phyloP scores from a whole-genome alignment of 2,797 vertebrate species.

The Mastacembelus armatus region DNA sequence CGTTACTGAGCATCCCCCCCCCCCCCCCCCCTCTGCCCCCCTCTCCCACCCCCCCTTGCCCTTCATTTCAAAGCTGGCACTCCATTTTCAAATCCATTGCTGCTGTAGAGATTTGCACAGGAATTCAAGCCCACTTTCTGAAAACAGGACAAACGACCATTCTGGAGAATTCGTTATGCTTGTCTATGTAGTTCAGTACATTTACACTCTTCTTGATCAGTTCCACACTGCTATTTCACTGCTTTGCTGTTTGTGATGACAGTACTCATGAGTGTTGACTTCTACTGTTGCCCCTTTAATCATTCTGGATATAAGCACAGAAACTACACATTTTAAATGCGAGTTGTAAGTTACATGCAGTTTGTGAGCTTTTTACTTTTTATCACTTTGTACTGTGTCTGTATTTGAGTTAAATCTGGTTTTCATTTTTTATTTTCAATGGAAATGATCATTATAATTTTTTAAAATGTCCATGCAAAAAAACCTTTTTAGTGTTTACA shows the following conservation, averaged over 20 bases:
- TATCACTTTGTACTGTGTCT: too few relatives aligned
- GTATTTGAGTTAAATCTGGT: neutral
- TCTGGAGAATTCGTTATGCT: slow-evolving; percentile 77
- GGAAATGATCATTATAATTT: slow-evolving; percentile 17
- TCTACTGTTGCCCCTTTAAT: slow-evolving; percentile 38
- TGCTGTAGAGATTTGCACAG: slow-evolving; percentile 73
- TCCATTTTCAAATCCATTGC: slow-evolving; percentile 74
- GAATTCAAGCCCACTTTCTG: slow-evolving; percentile 71
- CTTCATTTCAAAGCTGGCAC: too few relatives aligned
- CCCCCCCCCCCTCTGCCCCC: slow-evolving; percentile 65
- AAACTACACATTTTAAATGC: slow-evolving; percentile 20
- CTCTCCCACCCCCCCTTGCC: too few relatives aligned
- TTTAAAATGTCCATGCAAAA: slow-evolving; percentile 1
- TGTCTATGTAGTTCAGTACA: slow-evolving; percentile 53
- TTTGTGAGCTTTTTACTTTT: slow-evolving; percentile 17
- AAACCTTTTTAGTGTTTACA: neutral
- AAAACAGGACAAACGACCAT: slow-evolving; percentile 72
- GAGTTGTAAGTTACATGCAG: neutral
- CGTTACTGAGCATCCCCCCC: slow-evolving; percentile 81
- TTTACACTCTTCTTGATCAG: slow-evolving; percentile 38
- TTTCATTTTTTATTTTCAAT: slow-evolving; percentile 9
- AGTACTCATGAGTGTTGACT: slow-evolving; percentile 22
- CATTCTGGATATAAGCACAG: slow-evolving; percentile 9
- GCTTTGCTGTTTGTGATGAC: slow-evolving; percentile 38
- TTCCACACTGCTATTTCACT: slow-evolving; percentile 39